Evolutionary conservation across 2,797 vertebrate genomes (phyloP), one percentile per base, ranked within the genome.

Genomic region (Trachops cirrhosus): DNA sequence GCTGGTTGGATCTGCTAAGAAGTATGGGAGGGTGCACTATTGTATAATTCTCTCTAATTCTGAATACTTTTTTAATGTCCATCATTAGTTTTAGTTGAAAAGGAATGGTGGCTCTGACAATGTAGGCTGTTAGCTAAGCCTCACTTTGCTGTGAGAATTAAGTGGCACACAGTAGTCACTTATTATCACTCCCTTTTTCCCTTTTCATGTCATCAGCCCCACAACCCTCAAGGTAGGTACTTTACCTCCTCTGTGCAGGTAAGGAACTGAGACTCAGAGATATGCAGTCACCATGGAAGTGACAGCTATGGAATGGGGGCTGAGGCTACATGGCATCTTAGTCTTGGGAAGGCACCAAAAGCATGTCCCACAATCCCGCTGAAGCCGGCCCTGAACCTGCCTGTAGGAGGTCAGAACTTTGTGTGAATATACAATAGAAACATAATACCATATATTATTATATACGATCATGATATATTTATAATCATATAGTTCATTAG

Each of bases 1-100:
- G 4, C 5, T 0, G 5, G 39, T 6, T 2, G 12, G 16, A 4
- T 12, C 59, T 4, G 7, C 21, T 29, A 32, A 57, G 44, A 54
- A 24, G 48, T 3, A 1, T 3, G 1, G 19, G 57, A 64, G n/a
- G 19, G 24, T 26, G 5, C 37, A 0, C 2, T 5, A 1, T 0
- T 12, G 6, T 24, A 1, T 11, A 6, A 39, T 5, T 21, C 24
- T 64, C 14, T 57, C 44, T 50, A 9, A 22, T 57, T 46, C 52
- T 9, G 29, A 32, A 62, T 4, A 5, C 34, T 10, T n/a, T 86
- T 48, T 75, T 4, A 41, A 50, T 41, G 48, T 34, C 32, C 21
- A 15, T 26, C 6, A 9, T 46, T 18, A 52, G 50, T 50, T 90
- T 78, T 67, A 78, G 52, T 37, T 39, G 9, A 10, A 64, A 89